Evolutionary conservation across 1,140 invertebrate genomes (phyloP), one percentile per base, ranked within the genome.

Genomic region (Magallana ariakensis): DNA sequence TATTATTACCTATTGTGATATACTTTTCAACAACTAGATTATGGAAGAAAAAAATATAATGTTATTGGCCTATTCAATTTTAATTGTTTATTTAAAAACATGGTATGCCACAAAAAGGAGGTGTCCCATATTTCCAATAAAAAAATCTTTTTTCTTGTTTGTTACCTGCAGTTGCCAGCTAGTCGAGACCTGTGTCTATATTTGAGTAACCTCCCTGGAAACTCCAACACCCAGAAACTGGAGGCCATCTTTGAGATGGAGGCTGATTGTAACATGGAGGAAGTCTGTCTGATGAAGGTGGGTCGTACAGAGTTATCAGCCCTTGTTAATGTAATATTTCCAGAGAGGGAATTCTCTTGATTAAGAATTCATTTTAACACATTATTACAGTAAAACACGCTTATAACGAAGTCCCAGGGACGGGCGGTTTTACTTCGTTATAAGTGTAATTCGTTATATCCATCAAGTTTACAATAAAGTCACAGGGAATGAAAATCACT

Each of bases 241-340:
- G 93, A 93, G 57, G 89, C 91, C 15, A 83, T 93, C 33, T 83
- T 93, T 55, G 93, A 93, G 66, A 92, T 90, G 89, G 93, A 93
- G 55, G 92, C 91, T 19, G 93, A 93, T 83, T 93, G 93, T 88
- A 88, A 82, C 60, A 70, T 93, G 6, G 89, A 93, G 19, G 93
- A 93, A 86, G 89, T 92, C 26, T 91, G 90, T 87, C 88, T 93
- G 15, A 91, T 92, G 88, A 93, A 93, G 93, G 93, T 93, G 85
- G 66, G 46, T 22, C 10, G 26, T 13, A 46, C 53, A 82, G 3
- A 55, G 3, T 54, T 82, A 82, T 54, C 80, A 15, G 7, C 46
- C 46, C 13, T 82, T 54, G 15, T 56, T 2, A 55, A 82, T 9
- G 60, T 15, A 15, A 46, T 5, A 0, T 3, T 46, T 46, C 33